Conservation (phyloP, 1,140 invertebrate species). For the Holotrichia oblita region DNA sequence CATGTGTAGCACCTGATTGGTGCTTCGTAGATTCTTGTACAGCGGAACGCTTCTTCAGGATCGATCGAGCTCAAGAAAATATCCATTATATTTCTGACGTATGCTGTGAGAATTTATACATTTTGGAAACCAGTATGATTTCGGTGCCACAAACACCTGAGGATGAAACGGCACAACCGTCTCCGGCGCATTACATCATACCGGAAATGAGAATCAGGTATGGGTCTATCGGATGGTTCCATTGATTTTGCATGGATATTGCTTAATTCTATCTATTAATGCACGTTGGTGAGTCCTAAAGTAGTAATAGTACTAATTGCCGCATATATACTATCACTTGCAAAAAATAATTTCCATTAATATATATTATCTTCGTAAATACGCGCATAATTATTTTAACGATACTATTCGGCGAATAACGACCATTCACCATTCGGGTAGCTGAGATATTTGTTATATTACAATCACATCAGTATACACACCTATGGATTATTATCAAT, state of each 20-base stretch:
- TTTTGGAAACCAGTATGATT: slow-evolving; percentile 79
- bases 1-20: slow-evolving; percentile 77
- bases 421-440: too few species aligned
- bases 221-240: slow-evolving; percentile 29
- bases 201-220: slow-evolving; percentile 60
- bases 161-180: slow-evolving; percentile 70
- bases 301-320: not conserved
- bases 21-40: slow-evolving; percentile 93
- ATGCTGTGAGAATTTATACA: slow-evolving; percentile 85
- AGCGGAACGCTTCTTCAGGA: slow-evolving; percentile 92
- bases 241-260: slow-evolving; percentile 26
- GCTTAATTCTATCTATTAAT: not conserved
- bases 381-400: too few species aligned
- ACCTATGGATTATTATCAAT: too few species aligned
- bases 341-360: too few species aligned
- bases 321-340: not conserved
- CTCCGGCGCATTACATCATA: slow-evolving; percentile 57
- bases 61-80: slow-evolving; percentile 93
- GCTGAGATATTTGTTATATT: too few species aligned
- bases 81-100: slow-evolving; percentile 94
- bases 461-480: too few species aligned
- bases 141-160: slow-evolving; percentile 70
- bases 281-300: slow-evolving; percentile 15
- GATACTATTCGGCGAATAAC: too few species aligned
- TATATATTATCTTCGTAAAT: too few species aligned